A percentile compares a stretch with the other conserved stretches of the same genome.
Conservation (phyloP, 2,888 invertebrate genomes). For the Himalopsyche japonica region DNA sequence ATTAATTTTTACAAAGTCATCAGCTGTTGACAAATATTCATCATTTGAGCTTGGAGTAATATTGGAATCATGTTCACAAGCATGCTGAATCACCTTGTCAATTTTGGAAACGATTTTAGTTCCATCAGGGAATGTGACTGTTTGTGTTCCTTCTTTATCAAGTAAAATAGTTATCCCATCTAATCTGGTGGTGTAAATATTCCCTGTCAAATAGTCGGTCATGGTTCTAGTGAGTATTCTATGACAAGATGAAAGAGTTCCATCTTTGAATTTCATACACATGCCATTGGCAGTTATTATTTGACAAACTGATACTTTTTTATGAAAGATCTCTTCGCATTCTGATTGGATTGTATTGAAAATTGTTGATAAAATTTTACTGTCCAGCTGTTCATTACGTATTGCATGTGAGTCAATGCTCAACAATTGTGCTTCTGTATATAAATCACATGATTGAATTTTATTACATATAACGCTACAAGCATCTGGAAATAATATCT, state of each 20-base stretch:
- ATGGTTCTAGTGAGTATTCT: constrained; percentile 49
- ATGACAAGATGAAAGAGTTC: constrained; percentile 47
- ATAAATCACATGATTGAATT: background rate
- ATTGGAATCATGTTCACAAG: too few species aligned
- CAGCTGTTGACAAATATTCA: background rate
- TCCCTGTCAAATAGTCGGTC: constrained; percentile 53
- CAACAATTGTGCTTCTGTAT: background rate
- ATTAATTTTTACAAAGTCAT: constrained; percentile 44
- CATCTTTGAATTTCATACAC: constrained; percentile 51
- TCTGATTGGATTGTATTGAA: constrained; percentile 20
- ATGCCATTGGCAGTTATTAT: constrained; percentile 44
- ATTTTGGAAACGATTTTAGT: constrained; percentile 52
- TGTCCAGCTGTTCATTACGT: background rate
- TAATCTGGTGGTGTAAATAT: constrained; percentile 54
- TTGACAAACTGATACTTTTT: constrained; percentile 25
- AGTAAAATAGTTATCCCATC: constrained; percentile 52
- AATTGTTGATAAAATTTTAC: background rate
- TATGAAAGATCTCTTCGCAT: background rate
- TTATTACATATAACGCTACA: constrained; percentile 34
- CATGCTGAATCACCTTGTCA: constrained; percentile 45
- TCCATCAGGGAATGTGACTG: constrained; percentile 52
- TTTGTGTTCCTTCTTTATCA: constrained; percentile 52
- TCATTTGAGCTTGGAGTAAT: background rate
- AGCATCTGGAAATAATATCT: constrained; percentile 51
- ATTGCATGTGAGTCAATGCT: background rate